Evolutionary conservation across 2,797 vertebrate genomes (phyloP).

Genomic region (Typhlichthys subterraneus): DNA sequence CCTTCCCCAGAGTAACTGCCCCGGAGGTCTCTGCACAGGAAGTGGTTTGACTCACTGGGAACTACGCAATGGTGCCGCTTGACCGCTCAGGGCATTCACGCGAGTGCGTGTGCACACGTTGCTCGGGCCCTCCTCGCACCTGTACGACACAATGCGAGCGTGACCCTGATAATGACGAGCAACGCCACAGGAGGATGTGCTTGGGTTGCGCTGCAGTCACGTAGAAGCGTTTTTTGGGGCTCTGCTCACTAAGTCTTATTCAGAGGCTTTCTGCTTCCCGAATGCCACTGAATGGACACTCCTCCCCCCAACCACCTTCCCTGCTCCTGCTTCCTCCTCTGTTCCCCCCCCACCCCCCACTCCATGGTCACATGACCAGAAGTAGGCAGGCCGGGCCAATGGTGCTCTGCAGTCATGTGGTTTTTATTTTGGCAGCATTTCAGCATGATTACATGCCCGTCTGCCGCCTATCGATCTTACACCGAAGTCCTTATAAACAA

Average conservation of each 20-base stretch:
- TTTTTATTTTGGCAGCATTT: conserved; percentile 1
- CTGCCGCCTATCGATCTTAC: too few relatives aligned
- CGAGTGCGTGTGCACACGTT: neutral
- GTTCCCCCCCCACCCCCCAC: conserved; percentile 41
- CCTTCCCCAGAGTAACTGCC: conserved; percentile 40
- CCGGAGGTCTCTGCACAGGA: conserved; percentile 60
- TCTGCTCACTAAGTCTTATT: conserved; percentile 6
- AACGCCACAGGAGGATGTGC: conserved; percentile 1
- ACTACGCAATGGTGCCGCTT: conserved; percentile 31
- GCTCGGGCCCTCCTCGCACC: neutral
- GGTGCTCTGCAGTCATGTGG: conserved; percentile 8
- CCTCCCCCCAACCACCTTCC: neutral
- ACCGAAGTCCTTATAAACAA: too few relatives aligned
- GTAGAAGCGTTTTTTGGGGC: conserved; percentile 18
- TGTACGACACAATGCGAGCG: neutral
- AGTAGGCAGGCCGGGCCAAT: conserved; percentile 56
- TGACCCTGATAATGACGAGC: conserved; percentile 2
- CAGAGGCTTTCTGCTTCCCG: conserved; percentile 45
- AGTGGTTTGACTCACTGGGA: conserved; percentile 62
- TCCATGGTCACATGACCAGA: conserved; percentile 69
- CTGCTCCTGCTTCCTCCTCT: neutral
- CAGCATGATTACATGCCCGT: conserved; percentile 17
- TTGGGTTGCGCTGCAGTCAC: conserved; percentile 2
- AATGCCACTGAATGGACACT: conserved; percentile 24
- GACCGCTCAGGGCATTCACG: conserved; percentile 20